phyloP scores from a whole-genome alignment of 2,797 vertebrate species.

The Orestias chungarensis region DNA sequence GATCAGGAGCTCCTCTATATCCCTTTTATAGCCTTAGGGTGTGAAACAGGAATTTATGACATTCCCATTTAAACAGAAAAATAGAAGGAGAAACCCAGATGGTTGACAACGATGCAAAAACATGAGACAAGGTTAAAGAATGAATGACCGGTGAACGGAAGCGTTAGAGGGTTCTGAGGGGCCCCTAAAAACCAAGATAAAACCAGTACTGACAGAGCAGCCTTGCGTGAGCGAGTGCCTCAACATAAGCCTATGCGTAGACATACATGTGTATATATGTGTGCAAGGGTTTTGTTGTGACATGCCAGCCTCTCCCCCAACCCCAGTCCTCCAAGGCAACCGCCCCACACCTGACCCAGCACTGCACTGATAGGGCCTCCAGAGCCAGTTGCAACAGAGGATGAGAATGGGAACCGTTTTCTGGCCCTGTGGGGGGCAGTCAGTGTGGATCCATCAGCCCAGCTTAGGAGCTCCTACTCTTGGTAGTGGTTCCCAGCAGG shows the following conservation, averaged over 20 bases:
- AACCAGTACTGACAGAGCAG: slow-evolving; percentile 59
- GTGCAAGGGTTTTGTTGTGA: slow-evolving; percentile 56
- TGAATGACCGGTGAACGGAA: slow-evolving; percentile 41
- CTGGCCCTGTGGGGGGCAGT: slow-evolving; percentile 72
- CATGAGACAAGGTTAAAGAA: slow-evolving; percentile 40
- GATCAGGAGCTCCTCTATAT: slow-evolving; percentile 53
- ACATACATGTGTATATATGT: slow-evolving; percentile 29
- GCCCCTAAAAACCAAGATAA: slow-evolving; percentile 38
- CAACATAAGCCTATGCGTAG: slow-evolving; percentile 39
- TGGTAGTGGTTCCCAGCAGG: slow-evolving; percentile 73
- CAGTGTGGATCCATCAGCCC: slow-evolving; percentile 74
- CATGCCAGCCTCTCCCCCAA: slow-evolving; percentile 49
- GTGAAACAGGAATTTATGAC: slow-evolving; percentile 57
- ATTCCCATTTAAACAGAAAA: slow-evolving; percentile 58
- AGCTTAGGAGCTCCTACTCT: slow-evolving; percentile 72
- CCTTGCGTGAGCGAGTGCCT: slow-evolving; percentile 57
- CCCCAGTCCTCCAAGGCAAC: slow-evolving; percentile 52
- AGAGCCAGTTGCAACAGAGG: slow-evolving; percentile 57
- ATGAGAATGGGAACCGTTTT: slow-evolving; percentile 63
- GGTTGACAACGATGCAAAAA: slow-evolving; percentile 45
- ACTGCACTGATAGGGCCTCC: slow-evolving; percentile 63
- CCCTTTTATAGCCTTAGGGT: slow-evolving; percentile 49
- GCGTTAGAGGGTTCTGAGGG: slow-evolving; percentile 22
- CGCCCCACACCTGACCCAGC: slow-evolving; percentile 77
- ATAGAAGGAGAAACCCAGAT: slow-evolving; percentile 45